Conservation (phyloP, 2,888 invertebrate genomes). For the Mythimna loreyi region DNA sequence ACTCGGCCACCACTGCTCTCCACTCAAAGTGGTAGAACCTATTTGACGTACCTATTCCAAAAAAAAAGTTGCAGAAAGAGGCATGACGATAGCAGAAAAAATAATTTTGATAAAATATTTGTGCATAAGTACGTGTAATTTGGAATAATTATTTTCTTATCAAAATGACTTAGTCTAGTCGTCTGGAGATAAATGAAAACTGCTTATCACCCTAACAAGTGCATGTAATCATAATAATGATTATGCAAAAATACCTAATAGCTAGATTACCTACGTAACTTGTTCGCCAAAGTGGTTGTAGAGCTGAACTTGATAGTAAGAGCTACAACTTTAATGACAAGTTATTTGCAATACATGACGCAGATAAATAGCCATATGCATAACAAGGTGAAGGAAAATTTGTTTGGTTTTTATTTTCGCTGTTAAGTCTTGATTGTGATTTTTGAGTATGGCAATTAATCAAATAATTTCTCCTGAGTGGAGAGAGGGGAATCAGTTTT, state of each 20-base stretch:
- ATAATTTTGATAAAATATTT: background rate
- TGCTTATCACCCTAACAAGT: constrained; percentile 7
- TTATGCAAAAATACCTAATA: background rate
- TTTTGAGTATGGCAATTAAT: too few species aligned
- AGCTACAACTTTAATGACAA: constrained; percentile 1
- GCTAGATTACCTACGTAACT: background rate
- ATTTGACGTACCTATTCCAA: too few species aligned
- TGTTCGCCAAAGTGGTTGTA: constrained; percentile 5
- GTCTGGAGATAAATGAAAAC: constrained; percentile 14
- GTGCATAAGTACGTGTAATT: background rate
- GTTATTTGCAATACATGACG: background rate
- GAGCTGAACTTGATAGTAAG: constrained; percentile 6
- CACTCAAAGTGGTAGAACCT: too few species aligned
- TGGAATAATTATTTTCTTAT: constrained; percentile 12
- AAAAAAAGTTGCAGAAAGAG: background rate
- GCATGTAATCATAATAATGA: constrained; percentile 6
- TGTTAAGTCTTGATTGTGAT: too few species aligned
- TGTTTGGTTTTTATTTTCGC: background rate
- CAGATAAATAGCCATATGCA: background rate
- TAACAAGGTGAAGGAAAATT: background rate
- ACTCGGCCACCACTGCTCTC: too few species aligned
- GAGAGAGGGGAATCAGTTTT: too few species aligned
- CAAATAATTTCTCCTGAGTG: too few species aligned
- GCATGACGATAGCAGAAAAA: background rate
- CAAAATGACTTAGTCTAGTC: background rate